A percentile compares a stretch with the other conserved stretches of the same genome.
Evolutionary conservation across 2,888 invertebrate genomes (phyloP).

Genomic region (Drosophila villosipedis): DNA sequence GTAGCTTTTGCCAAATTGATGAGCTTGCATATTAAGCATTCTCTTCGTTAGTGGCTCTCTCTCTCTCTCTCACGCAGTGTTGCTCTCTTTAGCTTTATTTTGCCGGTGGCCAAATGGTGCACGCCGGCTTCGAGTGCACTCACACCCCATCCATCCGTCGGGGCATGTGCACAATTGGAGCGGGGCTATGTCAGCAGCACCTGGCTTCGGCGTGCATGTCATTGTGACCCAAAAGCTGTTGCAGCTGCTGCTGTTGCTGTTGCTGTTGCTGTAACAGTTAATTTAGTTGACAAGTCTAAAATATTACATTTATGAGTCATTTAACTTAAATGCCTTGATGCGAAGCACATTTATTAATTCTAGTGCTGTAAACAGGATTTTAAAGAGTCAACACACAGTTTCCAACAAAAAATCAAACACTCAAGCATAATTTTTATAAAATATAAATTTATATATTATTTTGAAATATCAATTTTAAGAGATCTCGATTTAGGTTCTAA

Average conservation of each 20-base stretch:
- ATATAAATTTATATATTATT: background rate
- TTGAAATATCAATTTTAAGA: background rate
- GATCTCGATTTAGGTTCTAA: background rate
- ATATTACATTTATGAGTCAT: background rate
- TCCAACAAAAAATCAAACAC: background rate
- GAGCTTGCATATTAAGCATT: background rate
- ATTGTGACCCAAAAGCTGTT: slow-evolving; percentile 25
- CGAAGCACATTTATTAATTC: background rate
- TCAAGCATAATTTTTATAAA: too few species aligned
- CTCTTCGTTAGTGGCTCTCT: slow-evolving; percentile 7
- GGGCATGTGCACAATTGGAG: slow-evolving; percentile 48
- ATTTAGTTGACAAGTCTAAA: background rate
- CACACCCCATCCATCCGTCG: slow-evolving; percentile 14
- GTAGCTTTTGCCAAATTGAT: slow-evolving; percentile 22
- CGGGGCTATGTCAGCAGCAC: slow-evolving; percentile 41
- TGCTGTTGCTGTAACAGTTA: background rate
- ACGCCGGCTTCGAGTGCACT: slow-evolving; percentile 49
- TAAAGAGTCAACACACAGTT: background rate
- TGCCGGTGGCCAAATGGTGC: slow-evolving; percentile 35
- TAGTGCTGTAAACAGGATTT: background rate
- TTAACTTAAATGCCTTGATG: background rate
- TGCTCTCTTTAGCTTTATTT: slow-evolving; percentile 7
- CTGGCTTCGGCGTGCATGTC: slow-evolving; percentile 26
- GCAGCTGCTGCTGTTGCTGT: slow-evolving; percentile 28
- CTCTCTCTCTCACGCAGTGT: background rate